A percentile compares a stretch with the other conserved stretches of the same genome.
Conservation (phyloP, 1,140 invertebrate genomes). For the Drosophila pachea region DNA sequence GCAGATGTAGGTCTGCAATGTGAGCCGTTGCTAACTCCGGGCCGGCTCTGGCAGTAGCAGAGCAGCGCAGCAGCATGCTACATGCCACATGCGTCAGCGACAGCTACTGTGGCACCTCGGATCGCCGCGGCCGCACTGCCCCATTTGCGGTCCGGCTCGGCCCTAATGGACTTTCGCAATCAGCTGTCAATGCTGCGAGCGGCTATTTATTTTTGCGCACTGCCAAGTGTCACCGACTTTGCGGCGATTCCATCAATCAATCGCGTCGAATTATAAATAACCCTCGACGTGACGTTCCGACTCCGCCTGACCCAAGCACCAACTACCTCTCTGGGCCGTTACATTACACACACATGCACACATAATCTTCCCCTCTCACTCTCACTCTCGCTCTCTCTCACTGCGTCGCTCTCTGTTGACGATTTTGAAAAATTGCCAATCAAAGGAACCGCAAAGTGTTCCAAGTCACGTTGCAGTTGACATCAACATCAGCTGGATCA, state of each 20-base stretch:
- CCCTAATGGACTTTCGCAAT: conserved; percentile 75
- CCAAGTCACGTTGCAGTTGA: conserved; percentile 69
- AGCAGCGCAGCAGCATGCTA: neutral
- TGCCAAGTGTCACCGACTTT: conserved; percentile 76
- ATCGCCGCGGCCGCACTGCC: conserved; percentile 1
- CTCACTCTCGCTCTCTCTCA: neutral
- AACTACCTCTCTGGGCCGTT: neutral
- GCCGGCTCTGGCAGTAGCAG: neutral
- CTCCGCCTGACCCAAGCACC: conserved; percentile 14
- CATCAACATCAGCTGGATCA: conserved; percentile 38
- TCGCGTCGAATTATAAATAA: conserved; percentile 73
- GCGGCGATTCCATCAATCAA: conserved; percentile 75
- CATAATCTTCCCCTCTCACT: neutral
- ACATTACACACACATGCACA: too few species aligned
- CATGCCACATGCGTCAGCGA: neutral
- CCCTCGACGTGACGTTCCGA: conserved; percentile 35
- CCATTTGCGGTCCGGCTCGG: conserved; percentile 16
- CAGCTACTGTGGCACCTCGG: conserved; percentile 11
- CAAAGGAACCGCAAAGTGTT: conserved; percentile 71
- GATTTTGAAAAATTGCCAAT: conserved; percentile 76
- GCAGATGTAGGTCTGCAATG: conserved; percentile 39
- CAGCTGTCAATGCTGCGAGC: conserved; percentile 72
- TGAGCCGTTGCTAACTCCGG: conserved; percentile 13
- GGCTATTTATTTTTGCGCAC: conserved; percentile 75
- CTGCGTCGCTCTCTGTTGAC: conserved; percentile 47